phyloP scores from a whole-genome alignment of 2,113 vertebrate genomes.

The Dipodomys stephensi region DNA sequence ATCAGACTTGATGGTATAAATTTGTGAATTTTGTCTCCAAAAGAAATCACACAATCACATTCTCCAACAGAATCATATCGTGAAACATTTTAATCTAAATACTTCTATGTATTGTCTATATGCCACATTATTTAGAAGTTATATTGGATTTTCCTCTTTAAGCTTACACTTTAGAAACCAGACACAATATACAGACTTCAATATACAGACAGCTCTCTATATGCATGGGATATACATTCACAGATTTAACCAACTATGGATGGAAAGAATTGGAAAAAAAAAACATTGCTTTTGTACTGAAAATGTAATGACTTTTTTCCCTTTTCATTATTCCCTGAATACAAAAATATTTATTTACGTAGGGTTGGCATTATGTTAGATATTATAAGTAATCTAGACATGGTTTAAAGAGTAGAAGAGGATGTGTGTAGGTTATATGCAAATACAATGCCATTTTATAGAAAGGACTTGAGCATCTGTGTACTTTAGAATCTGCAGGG shows the following conservation, averaged over 20 bases:
- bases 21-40: not conserved
- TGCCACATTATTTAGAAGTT: not conserved
- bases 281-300: not conserved
- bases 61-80: not conserved
- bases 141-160: not conserved
- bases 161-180: constrained; percentile 35
- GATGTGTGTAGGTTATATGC: not conserved
- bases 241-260: not conserved
- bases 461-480: not conserved
- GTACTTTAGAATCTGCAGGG: not conserved
- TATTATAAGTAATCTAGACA: not conserved
- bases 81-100: not conserved
- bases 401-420: not conserved
- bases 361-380: not conserved
- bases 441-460: not conserved
- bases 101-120: not conserved
- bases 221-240: not conserved
- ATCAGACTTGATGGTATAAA: not conserved
- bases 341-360: not conserved
- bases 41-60: no score
- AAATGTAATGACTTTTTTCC: not conserved
- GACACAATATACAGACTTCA: not conserved
- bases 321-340: not conserved
- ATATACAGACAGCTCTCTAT: not conserved
- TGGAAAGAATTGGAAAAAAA: not conserved